Evolutionary conservation across 2,113 vertebrate genomes (phyloP).

Genomic region (Lasiurus borealis): DNA sequence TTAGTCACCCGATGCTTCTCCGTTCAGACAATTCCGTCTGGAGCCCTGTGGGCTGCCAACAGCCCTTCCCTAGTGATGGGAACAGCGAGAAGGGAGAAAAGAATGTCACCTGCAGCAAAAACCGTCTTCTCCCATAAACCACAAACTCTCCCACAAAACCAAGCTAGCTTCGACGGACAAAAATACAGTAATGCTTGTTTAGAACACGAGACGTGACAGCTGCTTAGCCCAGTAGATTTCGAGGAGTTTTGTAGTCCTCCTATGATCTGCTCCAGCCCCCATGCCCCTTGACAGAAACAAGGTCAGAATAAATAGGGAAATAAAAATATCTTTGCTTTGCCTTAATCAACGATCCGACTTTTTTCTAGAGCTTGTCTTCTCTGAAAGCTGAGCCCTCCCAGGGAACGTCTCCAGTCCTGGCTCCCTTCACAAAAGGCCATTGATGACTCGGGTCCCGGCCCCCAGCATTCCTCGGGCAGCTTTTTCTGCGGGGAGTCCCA

Average conservation of each 20-base stretch:
- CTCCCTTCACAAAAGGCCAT: constrained; percentile 46
- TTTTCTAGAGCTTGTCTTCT: constrained; percentile 37
- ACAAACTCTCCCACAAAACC: neutral
- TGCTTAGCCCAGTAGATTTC: neutral
- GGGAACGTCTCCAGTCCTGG: neutral
- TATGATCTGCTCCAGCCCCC: neutral
- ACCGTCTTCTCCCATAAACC: neutral
- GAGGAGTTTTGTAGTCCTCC: neutral
- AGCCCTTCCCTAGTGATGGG: neutral
- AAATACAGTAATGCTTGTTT: neutral
- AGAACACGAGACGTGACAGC: neutral
- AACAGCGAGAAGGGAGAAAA: neutral
- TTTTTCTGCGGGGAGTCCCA: constrained; percentile 66
- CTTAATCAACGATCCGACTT: neutral
- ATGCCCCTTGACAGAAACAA: neutral
- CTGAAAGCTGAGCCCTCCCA: constrained; percentile 7
- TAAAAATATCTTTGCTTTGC: constrained; percentile 5
- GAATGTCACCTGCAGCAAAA: neutral
- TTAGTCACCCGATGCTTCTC: neutral
- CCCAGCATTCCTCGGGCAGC: constrained; percentile 35
- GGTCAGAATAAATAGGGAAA: neutral
- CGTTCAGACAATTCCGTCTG: neutral
- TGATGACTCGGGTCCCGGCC: neutral
- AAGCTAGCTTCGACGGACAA: neutral
- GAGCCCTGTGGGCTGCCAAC: neutral